Percentiles rank a stretch among this genome's conserved stretches.
Evolutionary conservation across 2,797 vertebrate species (phyloP).

Genomic region (Arnoldichthys spilopterus): DNA sequence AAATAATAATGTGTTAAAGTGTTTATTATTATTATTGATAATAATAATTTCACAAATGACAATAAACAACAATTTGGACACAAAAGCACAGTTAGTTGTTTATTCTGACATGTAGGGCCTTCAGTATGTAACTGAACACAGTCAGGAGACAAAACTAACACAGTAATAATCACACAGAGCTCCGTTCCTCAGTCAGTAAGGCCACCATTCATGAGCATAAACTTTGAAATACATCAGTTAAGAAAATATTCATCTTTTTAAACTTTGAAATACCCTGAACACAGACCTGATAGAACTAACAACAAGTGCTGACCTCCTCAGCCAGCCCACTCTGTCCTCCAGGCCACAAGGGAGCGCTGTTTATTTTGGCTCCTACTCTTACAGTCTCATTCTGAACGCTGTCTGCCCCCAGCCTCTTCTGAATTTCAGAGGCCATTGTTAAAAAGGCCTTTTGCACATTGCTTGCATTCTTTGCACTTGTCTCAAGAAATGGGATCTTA

Average conservation of each 20-base stretch:
- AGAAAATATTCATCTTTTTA: conserved; percentile 14
- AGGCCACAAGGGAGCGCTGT: conserved; percentile 79
- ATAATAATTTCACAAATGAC: no score
- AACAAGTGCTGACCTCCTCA: conserved; percentile 71
- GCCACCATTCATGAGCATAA: conserved; percentile 11
- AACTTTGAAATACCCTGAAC: conserved; percentile 23
- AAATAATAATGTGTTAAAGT: no score
- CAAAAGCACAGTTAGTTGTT: neutral
- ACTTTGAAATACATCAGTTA: neutral
- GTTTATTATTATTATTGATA: no score
- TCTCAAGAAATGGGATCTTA: conserved; percentile 79
- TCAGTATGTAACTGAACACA: conserved; percentile 12
- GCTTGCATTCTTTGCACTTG: conserved; percentile 78
- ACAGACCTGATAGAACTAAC: conserved; percentile 55
- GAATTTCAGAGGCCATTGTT: conserved; percentile 80
- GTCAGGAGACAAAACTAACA: neutral
- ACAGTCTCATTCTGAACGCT: conserved; percentile 66
- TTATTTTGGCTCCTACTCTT: conserved; percentile 68
- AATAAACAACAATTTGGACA: no score
- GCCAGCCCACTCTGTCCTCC: conserved; percentile 67
- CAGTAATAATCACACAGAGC: neutral
- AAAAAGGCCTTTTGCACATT: conserved; percentile 78
- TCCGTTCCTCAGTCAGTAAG: neutral
- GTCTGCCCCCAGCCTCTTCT: conserved; percentile 74
- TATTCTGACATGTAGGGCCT: neutral